Evolutionary conservation across 2,888 invertebrate genomes (phyloP).

Genomic region (Drosophila phalerata): DNA sequence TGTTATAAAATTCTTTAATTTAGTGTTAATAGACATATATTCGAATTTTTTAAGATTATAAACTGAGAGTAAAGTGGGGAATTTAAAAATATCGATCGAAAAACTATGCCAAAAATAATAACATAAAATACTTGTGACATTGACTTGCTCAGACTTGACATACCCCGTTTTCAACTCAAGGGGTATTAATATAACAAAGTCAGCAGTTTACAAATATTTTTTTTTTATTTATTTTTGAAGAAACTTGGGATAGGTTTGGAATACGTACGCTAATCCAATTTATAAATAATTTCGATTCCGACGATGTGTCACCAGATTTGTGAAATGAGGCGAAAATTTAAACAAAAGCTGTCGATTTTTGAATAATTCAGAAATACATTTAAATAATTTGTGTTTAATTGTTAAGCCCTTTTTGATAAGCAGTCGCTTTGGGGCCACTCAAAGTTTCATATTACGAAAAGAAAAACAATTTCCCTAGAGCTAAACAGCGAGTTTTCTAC

Average conservation of each 20-base stretch:
- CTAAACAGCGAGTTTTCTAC: constrained; percentile 6
- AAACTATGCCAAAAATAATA: no score
- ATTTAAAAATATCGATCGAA: background rate
- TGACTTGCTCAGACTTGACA: background rate
- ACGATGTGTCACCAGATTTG: constrained; percentile 17
- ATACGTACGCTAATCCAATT: constrained; percentile 27
- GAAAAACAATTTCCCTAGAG: constrained; percentile 29
- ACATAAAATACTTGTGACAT: background rate
- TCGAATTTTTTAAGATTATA: background rate
- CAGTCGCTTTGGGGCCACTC: constrained; percentile 19
- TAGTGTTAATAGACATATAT: background rate
- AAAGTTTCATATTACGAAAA: constrained; percentile 20
- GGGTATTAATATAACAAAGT: constrained; percentile 8
- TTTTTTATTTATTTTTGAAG: constrained; percentile 21
- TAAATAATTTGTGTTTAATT: constrained; percentile 49
- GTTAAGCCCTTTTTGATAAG: constrained; percentile 28
- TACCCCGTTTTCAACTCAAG: background rate
- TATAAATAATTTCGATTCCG: constrained; percentile 26
- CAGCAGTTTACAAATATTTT: constrained; percentile 29
- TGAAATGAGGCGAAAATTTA: constrained; percentile 8
- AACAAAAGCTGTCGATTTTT: constrained; percentile 23
- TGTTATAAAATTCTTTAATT: background rate
- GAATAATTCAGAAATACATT: constrained; percentile 40
- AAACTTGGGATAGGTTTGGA: constrained; percentile 67
- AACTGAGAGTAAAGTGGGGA: background rate